A percentile compares a stretch with the other conserved stretches of the same genome.
Evolutionary conservation across 2,888 invertebrate species (phyloP).

Genomic region (Troides oblongomaculatus): DNA sequence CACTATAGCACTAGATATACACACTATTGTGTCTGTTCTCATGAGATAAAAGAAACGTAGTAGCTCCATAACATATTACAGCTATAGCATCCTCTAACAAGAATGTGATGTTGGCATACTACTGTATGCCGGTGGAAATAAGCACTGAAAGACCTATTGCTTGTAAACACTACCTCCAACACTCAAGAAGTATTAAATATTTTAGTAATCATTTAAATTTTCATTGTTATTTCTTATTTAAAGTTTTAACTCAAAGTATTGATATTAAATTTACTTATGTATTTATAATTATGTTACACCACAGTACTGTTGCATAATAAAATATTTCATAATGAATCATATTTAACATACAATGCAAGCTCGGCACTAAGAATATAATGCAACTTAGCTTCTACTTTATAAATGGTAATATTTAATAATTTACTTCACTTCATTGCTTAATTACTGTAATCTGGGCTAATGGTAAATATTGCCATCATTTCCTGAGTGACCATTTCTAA

Average conservation of each 20-base stretch:
- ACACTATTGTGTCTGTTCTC: too few relatives aligned
- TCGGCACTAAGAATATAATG: not conserved
- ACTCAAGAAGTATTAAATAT: too few relatives aligned
- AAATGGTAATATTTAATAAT: not conserved
- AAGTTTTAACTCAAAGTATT: not conserved
- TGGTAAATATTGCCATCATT: not conserved
- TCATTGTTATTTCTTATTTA: too few relatives aligned
- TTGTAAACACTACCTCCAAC: too few relatives aligned
- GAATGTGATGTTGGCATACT: too few relatives aligned
- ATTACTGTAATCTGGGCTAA: not conserved
- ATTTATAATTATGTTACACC: not conserved
- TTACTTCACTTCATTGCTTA: not conserved
- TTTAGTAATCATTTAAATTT: too few relatives aligned
- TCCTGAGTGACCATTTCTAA: not conserved
- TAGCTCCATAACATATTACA: too few relatives aligned
- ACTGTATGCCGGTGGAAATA: too few relatives aligned
- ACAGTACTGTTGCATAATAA: not conserved
- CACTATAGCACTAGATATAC: too few relatives aligned
- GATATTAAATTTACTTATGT: not conserved
- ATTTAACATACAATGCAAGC: not conserved
- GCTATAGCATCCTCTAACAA: too few relatives aligned
- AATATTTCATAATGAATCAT: constrained; percentile 1
- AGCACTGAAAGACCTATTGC: too few relatives aligned
- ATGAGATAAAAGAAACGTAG: too few relatives aligned
- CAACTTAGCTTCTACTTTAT: not conserved